phyloP scores from a whole-genome alignment of 1,140 invertebrate species.

The Brachionus calyciflorus region DNA sequence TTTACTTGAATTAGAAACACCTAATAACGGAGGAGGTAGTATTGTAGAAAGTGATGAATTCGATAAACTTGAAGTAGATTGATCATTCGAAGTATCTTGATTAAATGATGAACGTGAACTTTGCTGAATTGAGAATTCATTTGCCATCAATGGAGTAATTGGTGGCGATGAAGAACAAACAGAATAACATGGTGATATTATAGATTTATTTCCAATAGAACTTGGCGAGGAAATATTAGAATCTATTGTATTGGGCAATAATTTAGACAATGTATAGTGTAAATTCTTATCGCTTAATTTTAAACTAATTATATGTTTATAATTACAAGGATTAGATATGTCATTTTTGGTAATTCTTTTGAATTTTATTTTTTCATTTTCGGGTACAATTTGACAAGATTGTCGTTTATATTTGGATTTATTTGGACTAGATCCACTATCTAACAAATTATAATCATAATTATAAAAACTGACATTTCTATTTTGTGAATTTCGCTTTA shows the following conservation, averaged over 20 bases:
- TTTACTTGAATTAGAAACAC: not conserved
- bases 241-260: not conserved
- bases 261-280: constrained; percentile 13
- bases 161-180: not conserved
- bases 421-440: not conserved
- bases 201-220: not conserved
- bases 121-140: not conserved
- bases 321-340: constrained; percentile 24
- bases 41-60: constrained; percentile 13
- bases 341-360: constrained; percentile 27
- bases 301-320: constrained; percentile 8
- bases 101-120: not conserved
- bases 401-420: not conserved
- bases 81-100: not conserved
- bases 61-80: not conserved
- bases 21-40: not conserved
- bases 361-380: not conserved
- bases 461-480: constrained; percentile 14
- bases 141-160: constrained; percentile 8
- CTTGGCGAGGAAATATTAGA: not conserved
- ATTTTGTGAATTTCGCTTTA: not conserved
- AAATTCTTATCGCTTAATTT: constrained; percentile 13
- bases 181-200: not conserved
- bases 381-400: constrained; percentile 6
- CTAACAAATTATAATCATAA: constrained; percentile 34